Base-by-base conservation (phyloP, 2,888 invertebrate genomes). In the Frankliniella intonsa region DNA sequence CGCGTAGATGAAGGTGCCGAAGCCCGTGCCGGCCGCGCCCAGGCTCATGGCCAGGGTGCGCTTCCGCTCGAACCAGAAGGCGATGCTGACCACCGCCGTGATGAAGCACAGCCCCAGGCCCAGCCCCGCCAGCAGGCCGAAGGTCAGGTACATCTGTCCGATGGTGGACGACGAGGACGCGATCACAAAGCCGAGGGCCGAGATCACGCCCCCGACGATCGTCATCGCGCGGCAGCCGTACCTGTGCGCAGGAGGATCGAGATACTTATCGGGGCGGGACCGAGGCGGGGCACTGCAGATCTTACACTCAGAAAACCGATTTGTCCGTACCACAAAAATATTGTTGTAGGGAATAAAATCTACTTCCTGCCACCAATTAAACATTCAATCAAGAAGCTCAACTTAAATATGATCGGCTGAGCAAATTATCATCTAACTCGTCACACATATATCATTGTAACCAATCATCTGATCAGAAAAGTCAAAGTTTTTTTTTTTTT, bases 1-100 rank as follows among this genome's bases (percentile, higher is more conserved):
- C 11, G 96, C 95, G 87, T 95, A 96, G 0, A 96, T 89, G 86
- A 96, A 95, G 0, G 97, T 97, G 17, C 97, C 97, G 81, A 96
- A 93, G 0, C 96, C 96, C 0, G 95, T 95, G 10, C 97, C 97
- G 85, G 95, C 95, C 0, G 96, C 96, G 0, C 95, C 95, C 82
- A 97, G 89, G 2, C 96, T 95, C 7, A 95, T 95, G 9, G 97
- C 97, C 84, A 97, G 90, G 80, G 94, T 94, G 65, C 96, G 91
- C 86, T 93, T 94, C 87, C 94, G 94, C 86, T 97, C 96, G 88
- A 97, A 97, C 93, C 97, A 97, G 87, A 95, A 96, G 11, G 97
- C 96, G 83, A 97, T 95, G 82, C 95, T 94, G 9, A 97, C 96
- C 9, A 97, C 96, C 9, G 96, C 96, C 3, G 96, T 95, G 17